Percentiles rank a stretch among this genome's conserved stretches.
These are phyloP conservation scores for Phrynocephalus guinanensis DNA, from an alignment of 2,797 vertebrate species.

Conservation along the genomic window DNA sequence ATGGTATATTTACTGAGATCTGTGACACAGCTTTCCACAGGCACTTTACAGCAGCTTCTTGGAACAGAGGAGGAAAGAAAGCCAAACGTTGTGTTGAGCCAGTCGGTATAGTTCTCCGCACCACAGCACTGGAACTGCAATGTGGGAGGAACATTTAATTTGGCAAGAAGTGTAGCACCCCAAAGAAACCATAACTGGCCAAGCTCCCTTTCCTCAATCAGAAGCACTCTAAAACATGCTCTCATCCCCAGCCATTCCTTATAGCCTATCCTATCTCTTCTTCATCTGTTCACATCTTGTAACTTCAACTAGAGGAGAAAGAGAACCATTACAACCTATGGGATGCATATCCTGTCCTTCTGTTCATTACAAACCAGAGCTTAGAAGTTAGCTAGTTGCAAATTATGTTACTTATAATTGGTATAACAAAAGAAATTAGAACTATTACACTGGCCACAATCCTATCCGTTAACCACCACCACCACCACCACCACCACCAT, in stretches of 20 bases:
- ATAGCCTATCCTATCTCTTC: too few species aligned
- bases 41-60: conserved; percentile 56
- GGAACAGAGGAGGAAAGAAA: conserved; percentile 36
- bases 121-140: conserved; percentile 48
- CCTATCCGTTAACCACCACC: too few species aligned
- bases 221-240: background rate
- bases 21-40: conserved; percentile 35
- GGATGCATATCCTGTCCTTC: background rate
- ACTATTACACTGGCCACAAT: too few species aligned
- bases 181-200: background rate
- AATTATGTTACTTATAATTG: too few species aligned
- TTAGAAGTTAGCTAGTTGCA: too few species aligned
- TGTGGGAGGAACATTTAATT: too few species aligned
- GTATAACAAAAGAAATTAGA: too few species aligned
- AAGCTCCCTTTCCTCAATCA: background rate
- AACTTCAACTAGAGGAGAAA: background rate
- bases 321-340: background rate
- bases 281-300: background rate
- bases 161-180: background rate
- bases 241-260: background rate
- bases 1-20: conserved; percentile 13
- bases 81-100: conserved; percentile 38
- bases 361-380: too few species aligned
- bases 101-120: conserved; percentile 46
- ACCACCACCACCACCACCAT: too few species aligned